A percentile compares a stretch with the other conserved stretches of the same genome.
Conservation (phyloP, 2,888 invertebrate genomes). For the Chalcosyrphus nemorum region DNA sequence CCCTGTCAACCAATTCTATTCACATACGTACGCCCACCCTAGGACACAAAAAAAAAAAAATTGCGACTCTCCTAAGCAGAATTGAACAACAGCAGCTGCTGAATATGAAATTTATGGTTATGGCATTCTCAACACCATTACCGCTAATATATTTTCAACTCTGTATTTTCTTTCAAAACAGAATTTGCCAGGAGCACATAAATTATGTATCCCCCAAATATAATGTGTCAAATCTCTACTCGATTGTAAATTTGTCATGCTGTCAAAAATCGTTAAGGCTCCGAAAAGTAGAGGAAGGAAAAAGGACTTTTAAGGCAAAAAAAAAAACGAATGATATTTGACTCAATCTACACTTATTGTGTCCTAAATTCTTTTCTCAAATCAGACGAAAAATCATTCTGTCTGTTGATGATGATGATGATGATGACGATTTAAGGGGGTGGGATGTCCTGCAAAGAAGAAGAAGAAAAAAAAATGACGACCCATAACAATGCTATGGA, state of each 20-base stretch:
- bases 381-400: constrained; percentile 27
- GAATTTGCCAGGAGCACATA: neutral
- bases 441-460: neutral
- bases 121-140: constrained; percentile 47
- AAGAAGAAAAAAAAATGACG: constrained; percentile 2
- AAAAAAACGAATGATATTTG: neutral
- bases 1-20: neutral
- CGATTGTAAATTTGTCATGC: constrained; percentile 57
- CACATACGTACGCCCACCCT: neutral
- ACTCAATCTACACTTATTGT: neutral
- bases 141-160: constrained; percentile 36
- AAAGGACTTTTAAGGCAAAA: neutral
- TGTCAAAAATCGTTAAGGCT: constrained; percentile 43
- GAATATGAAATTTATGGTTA: constrained; percentile 66
- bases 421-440: neutral
- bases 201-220: neutral
- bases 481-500: constrained; percentile 31
- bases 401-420: neutral
- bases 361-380: neutral
- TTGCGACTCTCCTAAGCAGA: constrained; percentile 23
- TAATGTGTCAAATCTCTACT: constrained; percentile 30
- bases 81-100: constrained; percentile 38
- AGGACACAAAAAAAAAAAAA: constrained; percentile 22
- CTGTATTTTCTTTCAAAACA: constrained; percentile 6
- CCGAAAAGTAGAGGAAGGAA: neutral